These are phyloP conservation scores for Dolichoris vasculosae DNA, from an alignment of 1,140 invertebrate species.

Conservation along the genomic window DNA sequence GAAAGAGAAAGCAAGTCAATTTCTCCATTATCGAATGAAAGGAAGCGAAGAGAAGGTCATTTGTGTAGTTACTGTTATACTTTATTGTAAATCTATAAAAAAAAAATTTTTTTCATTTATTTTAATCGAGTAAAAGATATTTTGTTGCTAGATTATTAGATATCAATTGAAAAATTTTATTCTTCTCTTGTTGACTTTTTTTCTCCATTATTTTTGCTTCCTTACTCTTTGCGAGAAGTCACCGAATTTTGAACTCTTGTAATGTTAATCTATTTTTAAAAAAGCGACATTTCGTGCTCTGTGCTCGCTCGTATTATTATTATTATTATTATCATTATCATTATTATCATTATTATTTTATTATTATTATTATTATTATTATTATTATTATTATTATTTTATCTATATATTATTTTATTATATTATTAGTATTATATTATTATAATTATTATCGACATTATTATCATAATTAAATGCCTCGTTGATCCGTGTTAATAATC, in stretches of 20 bases:
- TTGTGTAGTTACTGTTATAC: constrained; percentile 42
- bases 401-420: constrained; percentile 49
- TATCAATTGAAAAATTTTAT: constrained; percentile 29
- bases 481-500: constrained; percentile 51
- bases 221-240: constrained; percentile 25
- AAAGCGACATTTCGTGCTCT: constrained; percentile 45
- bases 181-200: constrained; percentile 15
- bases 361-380: constrained; percentile 48
- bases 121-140: constrained; percentile 37
- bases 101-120: constrained; percentile 43
- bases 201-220: constrained; percentile 48
- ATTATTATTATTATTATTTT: constrained; percentile 46
- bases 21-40: constrained; percentile 43
- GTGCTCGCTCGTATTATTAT: constrained; percentile 52
- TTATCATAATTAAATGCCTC: constrained; percentile 51
- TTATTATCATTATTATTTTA: constrained; percentile 46
- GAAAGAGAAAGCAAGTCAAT: constrained; percentile 47
- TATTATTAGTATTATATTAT: constrained; percentile 50
- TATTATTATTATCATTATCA: constrained; percentile 47
- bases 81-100: constrained; percentile 42
- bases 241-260: constrained; percentile 24
- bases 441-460: constrained; percentile 48
- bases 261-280: constrained; percentile 48
- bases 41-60: constrained; percentile 51
- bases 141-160: constrained; percentile 48